These are phyloP conservation scores for Bombus terrestris DNA, from an alignment of 1,140 invertebrate genomes.

Conservation along the genomic window DNA sequence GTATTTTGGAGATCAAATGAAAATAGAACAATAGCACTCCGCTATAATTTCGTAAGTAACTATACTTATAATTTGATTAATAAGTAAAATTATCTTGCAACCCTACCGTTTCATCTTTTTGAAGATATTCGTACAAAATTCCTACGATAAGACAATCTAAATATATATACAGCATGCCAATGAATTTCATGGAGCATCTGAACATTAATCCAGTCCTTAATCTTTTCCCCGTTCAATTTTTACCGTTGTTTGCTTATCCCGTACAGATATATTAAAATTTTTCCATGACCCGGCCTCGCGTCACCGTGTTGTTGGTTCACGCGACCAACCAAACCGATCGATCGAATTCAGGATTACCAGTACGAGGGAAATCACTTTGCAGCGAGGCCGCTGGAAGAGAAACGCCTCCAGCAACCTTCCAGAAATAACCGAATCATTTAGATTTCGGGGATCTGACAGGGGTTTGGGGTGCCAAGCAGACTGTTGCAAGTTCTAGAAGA, in stretches of 20 bases:
- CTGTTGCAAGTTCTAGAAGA: slow-evolving; percentile 31
- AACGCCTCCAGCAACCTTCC: slow-evolving; percentile 65
- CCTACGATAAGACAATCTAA: too few relatives aligned
- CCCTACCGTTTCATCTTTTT: too few relatives aligned
- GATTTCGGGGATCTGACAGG: slow-evolving; percentile 60
- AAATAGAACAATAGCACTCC: too few relatives aligned
- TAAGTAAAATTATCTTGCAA: too few relatives aligned
- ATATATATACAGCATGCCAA: too few relatives aligned
- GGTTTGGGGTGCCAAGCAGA: slow-evolving; percentile 10
- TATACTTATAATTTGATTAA: too few relatives aligned
- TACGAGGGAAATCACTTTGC: slow-evolving; percentile 71
- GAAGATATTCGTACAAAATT: neutral
- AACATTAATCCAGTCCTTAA: neutral
- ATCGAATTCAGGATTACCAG: slow-evolving; percentile 68
- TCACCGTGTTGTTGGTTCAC: neutral
- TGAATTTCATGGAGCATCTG: neutral
- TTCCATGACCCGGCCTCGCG: neutral
- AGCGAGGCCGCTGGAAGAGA: slow-evolving; percentile 59
- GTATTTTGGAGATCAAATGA: too few relatives aligned
- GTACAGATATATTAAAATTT: slow-evolving; percentile 22
- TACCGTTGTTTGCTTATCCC: slow-evolving; percentile 26
- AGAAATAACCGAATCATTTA: slow-evolving; percentile 72
- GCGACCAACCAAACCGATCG: slow-evolving; percentile 52
- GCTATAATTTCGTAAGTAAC: too few relatives aligned
- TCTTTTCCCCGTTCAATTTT: neutral